phyloP scores from a whole-genome alignment of 2,113 vertebrate genomes.

The Enhydra lutris region DNA sequence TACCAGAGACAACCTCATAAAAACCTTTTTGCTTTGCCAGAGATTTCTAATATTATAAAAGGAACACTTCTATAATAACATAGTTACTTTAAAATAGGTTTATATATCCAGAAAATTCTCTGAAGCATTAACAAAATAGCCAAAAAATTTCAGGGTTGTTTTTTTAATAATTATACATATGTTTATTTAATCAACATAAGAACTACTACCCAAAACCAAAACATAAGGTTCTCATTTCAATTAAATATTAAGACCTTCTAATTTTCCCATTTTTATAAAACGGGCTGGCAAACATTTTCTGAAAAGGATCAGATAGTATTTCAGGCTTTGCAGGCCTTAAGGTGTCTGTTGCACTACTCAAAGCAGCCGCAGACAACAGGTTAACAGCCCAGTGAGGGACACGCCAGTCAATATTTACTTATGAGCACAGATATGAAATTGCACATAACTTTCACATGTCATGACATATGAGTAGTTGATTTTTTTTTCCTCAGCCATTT shows the following conservation, averaged over 20 bases:
- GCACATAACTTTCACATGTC: background rate
- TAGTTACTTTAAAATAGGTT: background rate
- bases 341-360: background rate
- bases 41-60: constrained; percentile 22
- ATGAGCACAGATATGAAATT: background rate
- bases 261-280: background rate
- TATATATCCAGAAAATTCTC: background rate
- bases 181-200: constrained; percentile 1
- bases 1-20: background rate
- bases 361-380: background rate
- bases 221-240: background rate
- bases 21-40: background rate
- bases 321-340: background rate
- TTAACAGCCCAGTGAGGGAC: background rate
- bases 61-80: background rate
- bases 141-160: background rate
- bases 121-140: background rate
- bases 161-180: background rate
- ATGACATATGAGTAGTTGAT: background rate
- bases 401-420: background rate
- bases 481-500: background rate
- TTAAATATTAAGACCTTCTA: background rate
- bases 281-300: background rate
- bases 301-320: background rate
- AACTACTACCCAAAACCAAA: background rate